Conservation (phyloP, 2,113 vertebrate species). For the Ranitomeya imitator region DNA sequence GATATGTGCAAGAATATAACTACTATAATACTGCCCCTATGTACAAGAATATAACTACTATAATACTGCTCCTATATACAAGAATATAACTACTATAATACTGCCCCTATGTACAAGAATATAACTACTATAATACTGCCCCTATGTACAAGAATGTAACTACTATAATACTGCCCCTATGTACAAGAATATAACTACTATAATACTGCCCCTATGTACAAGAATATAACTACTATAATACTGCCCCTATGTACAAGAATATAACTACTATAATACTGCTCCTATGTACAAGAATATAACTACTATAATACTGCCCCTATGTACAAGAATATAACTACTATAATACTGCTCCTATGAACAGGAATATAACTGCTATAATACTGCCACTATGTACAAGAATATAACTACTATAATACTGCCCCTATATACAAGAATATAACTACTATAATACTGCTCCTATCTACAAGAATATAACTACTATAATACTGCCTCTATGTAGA, state of each 20-base stretch:
- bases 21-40: slow-evolving; percentile 8
- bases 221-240: no score
- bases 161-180: no score
- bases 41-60: neutral
- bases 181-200: no score
- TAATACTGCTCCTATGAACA: no score
- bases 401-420: neutral
- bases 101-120: neutral
- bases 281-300: no score
- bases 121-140: neutral
- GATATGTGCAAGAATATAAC: neutral
- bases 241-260: no score
- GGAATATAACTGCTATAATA: neutral
- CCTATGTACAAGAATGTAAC: no score
- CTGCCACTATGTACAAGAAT: neutral
- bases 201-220: no score
- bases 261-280: no score
- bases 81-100: slow-evolving; percentile 11
- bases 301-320: no score
- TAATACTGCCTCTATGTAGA: no score
- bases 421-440: neutral
- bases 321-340: no score
- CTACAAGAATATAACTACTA: neutral
- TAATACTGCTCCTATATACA: neutral
- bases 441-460: neutral